Percentiles rank a stretch among this genome's conserved stretches.
These are phyloP conservation scores for Pitta sordida DNA, from an alignment of 2,113 vertebrate species.

Conservation along the genomic window DNA sequence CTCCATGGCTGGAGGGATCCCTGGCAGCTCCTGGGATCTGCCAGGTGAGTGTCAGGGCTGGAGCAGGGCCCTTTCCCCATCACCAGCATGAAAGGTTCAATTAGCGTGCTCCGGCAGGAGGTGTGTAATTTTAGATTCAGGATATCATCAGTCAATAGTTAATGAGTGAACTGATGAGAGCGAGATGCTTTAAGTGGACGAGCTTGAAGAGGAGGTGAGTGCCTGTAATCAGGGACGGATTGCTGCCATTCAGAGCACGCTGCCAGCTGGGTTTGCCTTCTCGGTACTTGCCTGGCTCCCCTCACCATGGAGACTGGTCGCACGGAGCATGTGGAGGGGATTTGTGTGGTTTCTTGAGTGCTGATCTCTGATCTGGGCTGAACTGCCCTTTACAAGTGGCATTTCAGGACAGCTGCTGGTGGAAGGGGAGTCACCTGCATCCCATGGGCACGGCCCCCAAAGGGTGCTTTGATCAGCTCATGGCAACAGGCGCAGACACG, in stretches of 20 bases:
- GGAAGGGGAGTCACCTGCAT: background rate
- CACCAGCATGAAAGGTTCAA: constrained; percentile 56
- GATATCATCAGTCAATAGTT: constrained; percentile 64
- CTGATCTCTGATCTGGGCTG: background rate
- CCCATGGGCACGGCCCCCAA: background rate
- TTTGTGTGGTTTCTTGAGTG: background rate
- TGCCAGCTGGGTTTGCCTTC: constrained; percentile 60
- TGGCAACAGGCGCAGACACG: background rate
- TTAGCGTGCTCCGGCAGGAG: constrained; percentile 43
- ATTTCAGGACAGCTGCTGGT: background rate
- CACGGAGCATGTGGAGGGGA: background rate
- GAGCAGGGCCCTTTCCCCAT: constrained; percentile 12
- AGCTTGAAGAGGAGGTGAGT: constrained; percentile 59
- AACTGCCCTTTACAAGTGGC: background rate
- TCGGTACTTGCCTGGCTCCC: background rate
- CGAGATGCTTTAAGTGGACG: constrained; percentile 39
- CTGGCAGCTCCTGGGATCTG: rapidly evolving
- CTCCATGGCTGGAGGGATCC: rapidly evolving
- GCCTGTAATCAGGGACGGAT: constrained; percentile 60
- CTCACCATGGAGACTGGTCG: constrained; percentile 39
- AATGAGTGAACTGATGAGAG: constrained; percentile 68
- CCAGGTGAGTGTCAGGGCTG: background rate
- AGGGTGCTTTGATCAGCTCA: background rate
- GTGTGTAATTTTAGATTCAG: constrained; percentile 65
- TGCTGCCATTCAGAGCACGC: constrained; percentile 41